A percentile compares a stretch with the other conserved stretches of the same genome.
Evolutionary conservation across 2,113 vertebrate genomes (phyloP).

Genomic region (Sebastes fasciatus): DNA sequence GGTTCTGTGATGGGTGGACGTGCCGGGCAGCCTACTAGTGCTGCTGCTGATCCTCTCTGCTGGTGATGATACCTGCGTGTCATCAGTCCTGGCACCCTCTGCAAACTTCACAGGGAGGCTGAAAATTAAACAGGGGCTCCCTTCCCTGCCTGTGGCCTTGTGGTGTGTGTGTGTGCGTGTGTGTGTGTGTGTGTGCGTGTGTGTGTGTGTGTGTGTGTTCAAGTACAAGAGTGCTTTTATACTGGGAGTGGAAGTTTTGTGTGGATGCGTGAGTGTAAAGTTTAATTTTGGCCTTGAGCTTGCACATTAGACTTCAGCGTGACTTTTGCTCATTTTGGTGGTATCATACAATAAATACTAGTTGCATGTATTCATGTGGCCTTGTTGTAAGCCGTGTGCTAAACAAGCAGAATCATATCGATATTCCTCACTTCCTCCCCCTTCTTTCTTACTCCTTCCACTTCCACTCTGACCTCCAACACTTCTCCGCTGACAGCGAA

Average conservation of each 20-base stretch:
- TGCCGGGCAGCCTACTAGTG: conserved; percentile 26
- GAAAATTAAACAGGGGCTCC: conserved; percentile 86
- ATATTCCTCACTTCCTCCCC: neutral
- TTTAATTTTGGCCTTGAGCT: conserved; percentile 4
- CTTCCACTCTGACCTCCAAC: conserved; percentile 56
- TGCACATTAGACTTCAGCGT: neutral
- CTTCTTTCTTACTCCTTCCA: conserved; percentile 13
- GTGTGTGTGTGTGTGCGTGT: conserved; percentile 23
- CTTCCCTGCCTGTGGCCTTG: conserved; percentile 75
- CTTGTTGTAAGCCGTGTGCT: neutral
- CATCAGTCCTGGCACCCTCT: conserved; percentile 71
- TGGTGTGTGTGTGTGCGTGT: conserved; percentile 11
- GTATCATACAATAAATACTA: neutral
- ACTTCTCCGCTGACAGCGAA: conserved; percentile 50
- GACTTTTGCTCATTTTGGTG: conserved; percentile 5
- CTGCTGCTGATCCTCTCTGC: conserved; percentile 48
- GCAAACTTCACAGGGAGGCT: conserved; percentile 81
- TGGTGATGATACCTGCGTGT: conserved; percentile 69
- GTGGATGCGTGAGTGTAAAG: neutral
- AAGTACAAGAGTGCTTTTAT: conserved; percentile 34
- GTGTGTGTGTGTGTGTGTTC: conserved; percentile 31
- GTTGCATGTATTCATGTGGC: conserved; percentile 12
- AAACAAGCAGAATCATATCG: conserved; percentile 20
- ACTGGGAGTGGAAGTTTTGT: neutral
- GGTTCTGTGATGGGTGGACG: conserved; percentile 42